These are phyloP conservation scores for Macropodus opercularis DNA, from an alignment of 2,797 vertebrate genomes.

Conservation along the genomic window DNA sequence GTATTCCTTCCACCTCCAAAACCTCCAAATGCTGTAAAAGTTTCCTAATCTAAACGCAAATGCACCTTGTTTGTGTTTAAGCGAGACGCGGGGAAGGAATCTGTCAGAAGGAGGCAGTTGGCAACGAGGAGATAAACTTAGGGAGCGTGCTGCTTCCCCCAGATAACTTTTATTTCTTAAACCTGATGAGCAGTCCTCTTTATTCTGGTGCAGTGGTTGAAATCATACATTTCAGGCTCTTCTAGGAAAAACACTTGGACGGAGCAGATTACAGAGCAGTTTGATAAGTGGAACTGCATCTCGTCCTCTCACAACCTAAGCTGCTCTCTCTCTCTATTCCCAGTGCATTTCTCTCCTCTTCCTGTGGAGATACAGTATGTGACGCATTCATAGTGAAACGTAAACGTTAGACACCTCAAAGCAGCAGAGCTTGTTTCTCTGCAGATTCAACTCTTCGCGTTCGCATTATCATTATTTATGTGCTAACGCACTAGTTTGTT, in stretches of 20 bases:
- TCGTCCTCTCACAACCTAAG: constrained; percentile 25
- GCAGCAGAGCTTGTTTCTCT: not conserved
- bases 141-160: constrained; percentile 48
- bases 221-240: constrained; percentile 58
- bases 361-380: not conserved
- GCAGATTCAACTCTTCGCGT: not conserved
- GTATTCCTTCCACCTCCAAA: constrained; percentile 53
- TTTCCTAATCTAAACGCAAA: constrained; percentile 76
- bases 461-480: constrained; percentile 2
- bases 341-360: constrained; percentile 25
- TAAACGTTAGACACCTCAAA: constrained; percentile 4
- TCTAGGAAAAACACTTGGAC: constrained; percentile 17
- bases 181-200: constrained; percentile 60
- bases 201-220: constrained; percentile 46
- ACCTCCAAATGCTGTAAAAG: constrained; percentile 52
- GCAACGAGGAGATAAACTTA: constrained; percentile 64
- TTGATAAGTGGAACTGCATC: constrained; percentile 42
- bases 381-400: constrained; percentile 27
- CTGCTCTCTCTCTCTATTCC: constrained; percentile 26
- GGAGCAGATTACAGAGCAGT: constrained; percentile 30
- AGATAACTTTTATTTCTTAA: constrained; percentile 54
- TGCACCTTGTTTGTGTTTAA: constrained; percentile 58
- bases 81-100: constrained; percentile 35
- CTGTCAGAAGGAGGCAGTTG: constrained; percentile 45
- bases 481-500: not conserved